Conservation (phyloP, 2,888 invertebrate species). For the Amaurobius ferox region DNA sequence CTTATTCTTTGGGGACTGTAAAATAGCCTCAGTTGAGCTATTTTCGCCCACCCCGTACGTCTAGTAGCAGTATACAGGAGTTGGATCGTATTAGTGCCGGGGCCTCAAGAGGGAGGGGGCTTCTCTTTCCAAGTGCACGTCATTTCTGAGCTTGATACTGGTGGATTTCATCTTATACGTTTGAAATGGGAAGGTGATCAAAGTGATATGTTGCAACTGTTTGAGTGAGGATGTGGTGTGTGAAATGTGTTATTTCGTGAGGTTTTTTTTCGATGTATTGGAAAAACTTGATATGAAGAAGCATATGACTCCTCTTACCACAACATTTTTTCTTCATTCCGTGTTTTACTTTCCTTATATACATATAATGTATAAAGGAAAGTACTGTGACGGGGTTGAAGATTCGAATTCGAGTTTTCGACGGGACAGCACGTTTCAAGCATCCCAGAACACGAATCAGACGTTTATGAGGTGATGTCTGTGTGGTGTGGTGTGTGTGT, state of each 20-base stretch:
- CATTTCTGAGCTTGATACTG: conserved; percentile 6
- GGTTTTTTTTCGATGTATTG: neutral
- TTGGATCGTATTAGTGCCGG: neutral
- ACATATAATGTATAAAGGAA: too few species aligned
- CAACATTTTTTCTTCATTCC: too few species aligned
- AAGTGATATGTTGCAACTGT: neutral
- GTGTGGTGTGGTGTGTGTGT: too few species aligned
- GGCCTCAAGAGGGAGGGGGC: neutral
- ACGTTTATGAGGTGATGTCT: too few species aligned
- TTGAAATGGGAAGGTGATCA: neutral
- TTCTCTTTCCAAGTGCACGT: neutral
- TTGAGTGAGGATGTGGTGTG: neutral
- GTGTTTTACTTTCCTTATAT: too few species aligned
- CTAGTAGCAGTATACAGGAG: neutral
- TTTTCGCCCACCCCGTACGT: neutral
- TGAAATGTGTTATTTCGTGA: neutral
- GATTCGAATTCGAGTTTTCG: too few species aligned
- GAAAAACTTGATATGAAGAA: too few species aligned
- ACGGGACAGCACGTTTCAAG: too few species aligned
- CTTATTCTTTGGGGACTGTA: conserved; percentile 9
- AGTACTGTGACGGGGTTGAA: too few species aligned
- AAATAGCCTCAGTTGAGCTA: neutral
- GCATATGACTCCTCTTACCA: too few species aligned
- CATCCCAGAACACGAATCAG: too few species aligned
- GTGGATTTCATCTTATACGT: neutral